These are phyloP conservation scores for Nothura maculosa DNA, from an alignment of 2,797 vertebrate genomes.

Conservation along the genomic window DNA sequence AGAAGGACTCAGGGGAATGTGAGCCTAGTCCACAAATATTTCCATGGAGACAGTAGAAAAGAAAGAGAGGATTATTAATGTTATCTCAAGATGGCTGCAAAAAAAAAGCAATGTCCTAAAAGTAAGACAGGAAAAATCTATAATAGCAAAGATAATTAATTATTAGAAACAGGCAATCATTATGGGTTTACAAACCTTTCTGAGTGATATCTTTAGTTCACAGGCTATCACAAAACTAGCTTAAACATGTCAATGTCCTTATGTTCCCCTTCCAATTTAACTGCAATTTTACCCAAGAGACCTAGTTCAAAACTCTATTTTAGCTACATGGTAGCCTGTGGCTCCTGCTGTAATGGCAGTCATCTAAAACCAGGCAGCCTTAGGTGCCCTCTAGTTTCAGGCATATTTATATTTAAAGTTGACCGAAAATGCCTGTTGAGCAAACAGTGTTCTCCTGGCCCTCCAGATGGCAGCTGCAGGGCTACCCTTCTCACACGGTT, in stretches of 20 bases:
- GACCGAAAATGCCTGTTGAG: neutral
- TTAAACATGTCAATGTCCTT: neutral
- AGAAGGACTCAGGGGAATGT: conserved; percentile 32
- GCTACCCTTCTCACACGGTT: fast-evolving
- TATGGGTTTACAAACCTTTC: neutral
- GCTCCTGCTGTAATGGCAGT: neutral
- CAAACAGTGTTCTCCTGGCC: neutral
- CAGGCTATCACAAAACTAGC: neutral
- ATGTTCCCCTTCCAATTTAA: neutral
- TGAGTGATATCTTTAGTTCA: neutral
- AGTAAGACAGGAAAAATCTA: conserved; percentile 24
- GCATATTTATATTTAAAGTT: neutral
- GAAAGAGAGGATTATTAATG: conserved; percentile 57
- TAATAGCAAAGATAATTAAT: conserved; percentile 44
- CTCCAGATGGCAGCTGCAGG: neutral
- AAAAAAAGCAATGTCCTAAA: conserved; percentile 43
- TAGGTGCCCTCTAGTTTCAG: too few relatives aligned
- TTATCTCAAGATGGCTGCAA: conserved; percentile 46
- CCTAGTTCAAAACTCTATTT: neutral
- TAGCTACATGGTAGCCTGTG: neutral
- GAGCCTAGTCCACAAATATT: conserved; percentile 58
- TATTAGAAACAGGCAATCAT: conserved; percentile 28
- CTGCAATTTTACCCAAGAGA: neutral
- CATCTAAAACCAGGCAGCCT: neutral
- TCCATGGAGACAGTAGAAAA: conserved; percentile 58